These are phyloP conservation scores for Amaurobius ferox DNA, from an alignment of 2,888 invertebrate species.

Conservation along the genomic window DNA sequence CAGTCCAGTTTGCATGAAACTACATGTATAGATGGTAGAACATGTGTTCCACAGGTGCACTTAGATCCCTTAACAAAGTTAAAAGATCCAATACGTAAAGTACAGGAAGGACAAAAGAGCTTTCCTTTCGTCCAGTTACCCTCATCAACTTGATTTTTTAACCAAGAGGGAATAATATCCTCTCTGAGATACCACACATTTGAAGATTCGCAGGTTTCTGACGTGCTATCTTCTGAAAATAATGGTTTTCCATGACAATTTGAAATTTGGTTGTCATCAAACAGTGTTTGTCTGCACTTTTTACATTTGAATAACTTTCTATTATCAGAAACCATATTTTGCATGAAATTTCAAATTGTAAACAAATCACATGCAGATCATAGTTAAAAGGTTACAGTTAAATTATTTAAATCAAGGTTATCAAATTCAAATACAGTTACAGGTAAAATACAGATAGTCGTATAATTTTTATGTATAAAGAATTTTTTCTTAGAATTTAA, in stretches of 20 bases:
- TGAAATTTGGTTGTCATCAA: conserved; percentile 46
- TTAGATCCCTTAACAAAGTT: conserved; percentile 73
- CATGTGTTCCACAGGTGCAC: conserved; percentile 69
- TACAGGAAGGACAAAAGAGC: conserved; percentile 73
- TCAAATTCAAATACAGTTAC: too few relatives aligned
- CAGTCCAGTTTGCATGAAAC: conserved; percentile 72
- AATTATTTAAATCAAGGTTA: too few relatives aligned
- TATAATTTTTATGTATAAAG: too few relatives aligned
- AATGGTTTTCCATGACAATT: conserved; percentile 51
- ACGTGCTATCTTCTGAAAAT: not conserved
- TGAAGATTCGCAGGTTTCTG: conserved; percentile 24
- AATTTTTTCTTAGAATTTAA: too few relatives aligned
- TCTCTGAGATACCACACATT: conserved; percentile 72
- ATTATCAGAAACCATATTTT: not conserved
- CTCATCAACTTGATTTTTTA: conserved; percentile 66
- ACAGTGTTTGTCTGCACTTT: conserved; percentile 72
- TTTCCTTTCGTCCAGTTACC: conserved; percentile 74
- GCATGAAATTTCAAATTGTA: not conserved
- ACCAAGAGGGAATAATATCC: conserved; percentile 66
- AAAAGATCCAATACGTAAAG: conserved; percentile 73
- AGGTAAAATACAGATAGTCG: too few relatives aligned
- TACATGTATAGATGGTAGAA: conserved; percentile 73
- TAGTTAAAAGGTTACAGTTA: too few relatives aligned
- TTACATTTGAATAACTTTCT: conserved; percentile 50
- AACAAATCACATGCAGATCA: too few relatives aligned